Evolutionary conservation across 2,888 invertebrate genomes (phyloP).

Genomic region (Norana najaformis): DNA sequence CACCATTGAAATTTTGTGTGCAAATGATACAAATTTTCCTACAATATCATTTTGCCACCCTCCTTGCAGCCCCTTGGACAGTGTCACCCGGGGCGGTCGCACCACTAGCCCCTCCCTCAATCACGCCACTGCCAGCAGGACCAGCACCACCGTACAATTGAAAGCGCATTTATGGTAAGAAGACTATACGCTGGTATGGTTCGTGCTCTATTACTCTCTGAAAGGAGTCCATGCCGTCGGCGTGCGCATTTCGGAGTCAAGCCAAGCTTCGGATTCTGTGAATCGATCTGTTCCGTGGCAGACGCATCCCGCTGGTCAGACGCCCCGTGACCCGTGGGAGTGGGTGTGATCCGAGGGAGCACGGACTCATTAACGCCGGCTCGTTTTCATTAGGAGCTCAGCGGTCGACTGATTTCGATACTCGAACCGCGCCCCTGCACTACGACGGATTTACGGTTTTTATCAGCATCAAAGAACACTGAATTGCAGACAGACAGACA

Average conservation of each 20-base stretch:
- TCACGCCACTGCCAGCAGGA: no score
- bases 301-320: slow-evolving; percentile 6
- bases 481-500: neutral
- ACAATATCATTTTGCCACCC: no score
- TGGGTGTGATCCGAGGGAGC: neutral
- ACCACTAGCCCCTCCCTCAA: no score
- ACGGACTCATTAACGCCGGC: neutral
- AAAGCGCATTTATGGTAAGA: neutral
- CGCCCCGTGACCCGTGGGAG: neutral
- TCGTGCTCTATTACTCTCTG: neutral
- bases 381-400: neutral
- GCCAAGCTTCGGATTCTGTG: neutral
- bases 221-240: neutral
- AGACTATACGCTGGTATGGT: neutral
- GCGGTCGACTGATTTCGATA: neutral
- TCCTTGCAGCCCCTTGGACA: no score
- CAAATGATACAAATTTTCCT: no score
- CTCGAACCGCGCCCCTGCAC: neutral
- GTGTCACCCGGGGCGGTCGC: no score
- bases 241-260: neutral
- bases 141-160: neutral
- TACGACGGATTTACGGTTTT: neutral
- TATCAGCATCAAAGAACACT: slow-evolving; percentile 4
- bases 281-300: neutral
- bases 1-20: no score